phyloP scores from a whole-genome alignment of 2,797 vertebrate genomes.

The Caiman crocodilus region DNA sequence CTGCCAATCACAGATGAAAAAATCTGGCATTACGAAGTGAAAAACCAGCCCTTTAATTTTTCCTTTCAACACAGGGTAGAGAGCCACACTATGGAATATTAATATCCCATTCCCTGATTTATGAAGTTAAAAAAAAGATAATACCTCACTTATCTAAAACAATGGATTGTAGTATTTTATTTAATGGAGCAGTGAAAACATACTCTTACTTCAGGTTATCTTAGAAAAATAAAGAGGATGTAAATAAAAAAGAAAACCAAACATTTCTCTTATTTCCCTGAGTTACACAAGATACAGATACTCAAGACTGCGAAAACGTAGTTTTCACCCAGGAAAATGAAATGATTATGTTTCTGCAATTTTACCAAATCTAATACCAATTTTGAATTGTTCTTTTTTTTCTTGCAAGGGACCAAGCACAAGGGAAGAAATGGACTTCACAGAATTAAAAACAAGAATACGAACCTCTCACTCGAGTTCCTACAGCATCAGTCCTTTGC shows the following conservation, averaged over 20 bases:
- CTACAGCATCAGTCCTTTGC: slow-evolving; percentile 91
- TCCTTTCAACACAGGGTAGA: slow-evolving; percentile 7
- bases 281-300: slow-evolving; percentile 13
- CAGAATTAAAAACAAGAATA: slow-evolving; percentile 17
- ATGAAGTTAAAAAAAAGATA: slow-evolving; percentile 40
- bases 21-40: slow-evolving; percentile 45
- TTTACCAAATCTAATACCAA: not conserved
- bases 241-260: slow-evolving; percentile 31
- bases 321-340: slow-evolving; percentile 36
- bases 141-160: slow-evolving; percentile 35
- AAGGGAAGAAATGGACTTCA: not conserved
- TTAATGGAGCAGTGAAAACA: not conserved
- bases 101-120: slow-evolving; percentile 53
- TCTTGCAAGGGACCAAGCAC: not conserved
- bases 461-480: slow-evolving; percentile 93
- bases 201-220: not conserved
- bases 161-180: slow-evolving; percentile 36
- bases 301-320: slow-evolving; percentile 5
- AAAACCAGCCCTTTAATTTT: slow-evolving; percentile 46
- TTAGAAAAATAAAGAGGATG: not conserved
- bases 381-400: not conserved
- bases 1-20: slow-evolving; percentile 70
- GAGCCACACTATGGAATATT: slow-evolving; percentile 37
- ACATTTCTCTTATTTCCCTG: slow-evolving; percentile 34
- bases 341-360: not conserved